A percentile compares a stretch with the other conserved stretches of the same genome.
phyloP scores from a whole-genome alignment of 2,888 invertebrate species.

The Drosophila robusta region DNA sequence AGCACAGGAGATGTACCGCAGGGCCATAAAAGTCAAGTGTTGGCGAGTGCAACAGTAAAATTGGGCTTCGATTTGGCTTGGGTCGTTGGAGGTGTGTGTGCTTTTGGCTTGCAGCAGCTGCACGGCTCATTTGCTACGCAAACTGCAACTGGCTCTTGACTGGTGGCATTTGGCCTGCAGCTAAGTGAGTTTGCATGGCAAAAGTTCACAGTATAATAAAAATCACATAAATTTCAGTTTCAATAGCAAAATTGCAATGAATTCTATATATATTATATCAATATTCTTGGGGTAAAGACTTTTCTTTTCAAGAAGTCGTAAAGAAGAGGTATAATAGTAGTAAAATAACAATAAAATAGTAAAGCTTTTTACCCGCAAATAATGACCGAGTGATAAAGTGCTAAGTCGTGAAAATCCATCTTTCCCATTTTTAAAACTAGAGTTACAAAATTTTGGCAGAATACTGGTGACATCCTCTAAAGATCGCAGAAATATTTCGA shows the following conservation, averaged over 20 bases:
- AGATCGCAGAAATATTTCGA: no score
- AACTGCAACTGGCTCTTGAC: slow-evolving; percentile 31
- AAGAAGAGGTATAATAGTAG: no score
- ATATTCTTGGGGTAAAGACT: slow-evolving; percentile 22
- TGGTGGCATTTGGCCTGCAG: slow-evolving; percentile 32
- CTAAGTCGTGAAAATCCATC: no score
- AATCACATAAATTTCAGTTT: slow-evolving; percentile 62
- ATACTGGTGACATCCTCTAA: no score
- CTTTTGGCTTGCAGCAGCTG: slow-evolving; percentile 16
- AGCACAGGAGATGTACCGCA: slow-evolving; percentile 35
- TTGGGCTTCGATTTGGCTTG: background rate
- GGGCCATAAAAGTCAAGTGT: slow-evolving; percentile 63
- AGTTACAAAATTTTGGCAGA: no score
- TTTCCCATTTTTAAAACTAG: no score
- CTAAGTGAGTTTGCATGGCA: slow-evolving; percentile 39
- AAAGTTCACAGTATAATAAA: slow-evolving; percentile 56
- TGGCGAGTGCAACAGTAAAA: slow-evolving; percentile 30
- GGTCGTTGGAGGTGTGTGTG: slow-evolving; percentile 9
- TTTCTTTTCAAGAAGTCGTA: slow-evolving; percentile 1
- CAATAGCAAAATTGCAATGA: slow-evolving; percentile 43
- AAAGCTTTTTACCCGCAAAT: no score
- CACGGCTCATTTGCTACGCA: slow-evolving; percentile 69
- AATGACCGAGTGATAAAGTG: no score
- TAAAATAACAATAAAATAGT: no score
- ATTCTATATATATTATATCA: slow-evolving; percentile 50